Evolutionary conservation across 2,888 invertebrate genomes (phyloP).

Genomic region (Sesia apiformis): DNA sequence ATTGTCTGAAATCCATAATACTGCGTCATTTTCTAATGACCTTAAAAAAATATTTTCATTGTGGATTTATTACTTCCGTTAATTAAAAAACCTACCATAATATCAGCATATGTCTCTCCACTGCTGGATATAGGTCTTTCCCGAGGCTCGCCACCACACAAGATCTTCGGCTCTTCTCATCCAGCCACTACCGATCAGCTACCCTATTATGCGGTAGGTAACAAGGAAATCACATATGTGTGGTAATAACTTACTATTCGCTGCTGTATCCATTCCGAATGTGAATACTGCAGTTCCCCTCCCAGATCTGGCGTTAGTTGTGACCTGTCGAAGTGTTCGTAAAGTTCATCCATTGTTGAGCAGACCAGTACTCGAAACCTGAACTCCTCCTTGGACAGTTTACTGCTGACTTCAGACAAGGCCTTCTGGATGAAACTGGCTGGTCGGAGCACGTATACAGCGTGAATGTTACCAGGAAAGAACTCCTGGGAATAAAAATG

Average conservation of each 20-base stretch:
- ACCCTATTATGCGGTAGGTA: too few relatives aligned
- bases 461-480: slow-evolving; percentile 94
- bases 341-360: slow-evolving; percentile 88
- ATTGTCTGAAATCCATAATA: too few relatives aligned
- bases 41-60: too few relatives aligned
- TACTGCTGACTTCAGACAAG: slow-evolving; percentile 94
- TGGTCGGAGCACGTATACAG: slow-evolving; percentile 94
- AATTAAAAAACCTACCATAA: too few relatives aligned
- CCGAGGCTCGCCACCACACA: too few relatives aligned
- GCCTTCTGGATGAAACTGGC: slow-evolving; percentile 97
- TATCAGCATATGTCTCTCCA: too few relatives aligned
- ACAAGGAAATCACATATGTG: too few relatives aligned
- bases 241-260: slow-evolving; percentile 82
- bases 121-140: too few relatives aligned
- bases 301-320: slow-evolving; percentile 93
- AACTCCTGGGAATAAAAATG: slow-evolving; percentile 79
- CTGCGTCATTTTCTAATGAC: too few relatives aligned
- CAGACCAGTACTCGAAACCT: slow-evolving; percentile 93
- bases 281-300: slow-evolving; percentile 91
- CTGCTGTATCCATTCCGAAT: slow-evolving; percentile 97
- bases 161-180: too few relatives aligned
- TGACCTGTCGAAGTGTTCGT: slow-evolving; percentile 86
- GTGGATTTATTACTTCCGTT: too few relatives aligned
- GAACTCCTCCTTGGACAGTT: slow-evolving; percentile 92
- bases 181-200: too few relatives aligned